phyloP scores from a whole-genome alignment of 2,113 vertebrate genomes.

The Pseudorhombus dupliciocellatus region DNA sequence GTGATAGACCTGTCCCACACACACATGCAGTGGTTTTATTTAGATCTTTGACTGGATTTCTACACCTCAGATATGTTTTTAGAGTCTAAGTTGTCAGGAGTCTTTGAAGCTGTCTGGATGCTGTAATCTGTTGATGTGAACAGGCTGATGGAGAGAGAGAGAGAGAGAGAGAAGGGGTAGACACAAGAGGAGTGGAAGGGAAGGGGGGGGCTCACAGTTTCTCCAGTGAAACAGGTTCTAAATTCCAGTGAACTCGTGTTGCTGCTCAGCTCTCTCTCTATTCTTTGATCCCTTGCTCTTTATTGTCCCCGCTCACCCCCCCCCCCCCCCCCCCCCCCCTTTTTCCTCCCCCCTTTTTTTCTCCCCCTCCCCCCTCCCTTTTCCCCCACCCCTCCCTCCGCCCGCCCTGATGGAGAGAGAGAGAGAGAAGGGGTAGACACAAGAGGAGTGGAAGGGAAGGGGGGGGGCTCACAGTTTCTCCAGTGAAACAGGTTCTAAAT shows the following conservation, averaged over 20 bases:
- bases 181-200: neutral
- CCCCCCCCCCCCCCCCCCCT: neutral
- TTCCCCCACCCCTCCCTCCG: no score
- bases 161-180: no score
- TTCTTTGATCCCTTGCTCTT: constrained; percentile 34
- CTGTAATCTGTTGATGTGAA: neutral
- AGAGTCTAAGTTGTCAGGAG: no score
- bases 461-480: constrained; percentile 1
- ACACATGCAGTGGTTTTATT: neutral
- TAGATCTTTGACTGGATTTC: no score
- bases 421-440: no score
- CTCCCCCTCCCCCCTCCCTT: no score
- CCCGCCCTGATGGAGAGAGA: no score
- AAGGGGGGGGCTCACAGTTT: neutral
- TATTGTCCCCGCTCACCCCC: constrained; percentile 17
- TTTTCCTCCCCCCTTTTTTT: no score
- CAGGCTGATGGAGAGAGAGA: neutral
- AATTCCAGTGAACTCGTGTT: constrained; percentile 44
- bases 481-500: constrained; percentile 30
- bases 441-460: no score
- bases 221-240: constrained; percentile 27
- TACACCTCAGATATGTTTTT: no score
- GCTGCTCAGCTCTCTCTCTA: constrained; percentile 32
- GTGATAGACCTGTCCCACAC: constrained; percentile 2
- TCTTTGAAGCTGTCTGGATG: no score